phyloP scores from a whole-genome alignment of 1,140 invertebrate genomes.

The Aphelinus atriplicis region DNA sequence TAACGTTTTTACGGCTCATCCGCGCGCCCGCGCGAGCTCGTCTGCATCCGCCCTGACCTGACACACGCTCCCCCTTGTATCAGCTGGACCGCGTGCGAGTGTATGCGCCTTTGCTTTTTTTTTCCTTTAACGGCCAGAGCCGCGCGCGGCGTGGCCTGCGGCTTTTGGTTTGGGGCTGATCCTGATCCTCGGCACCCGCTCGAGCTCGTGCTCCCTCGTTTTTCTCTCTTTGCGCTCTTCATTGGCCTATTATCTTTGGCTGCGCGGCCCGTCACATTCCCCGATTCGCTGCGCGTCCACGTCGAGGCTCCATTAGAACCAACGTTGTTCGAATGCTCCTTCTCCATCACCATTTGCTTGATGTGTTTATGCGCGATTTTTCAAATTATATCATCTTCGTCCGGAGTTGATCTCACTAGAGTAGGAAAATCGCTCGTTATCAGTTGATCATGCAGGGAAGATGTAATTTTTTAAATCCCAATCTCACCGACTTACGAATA shows the following conservation, averaged over 20 bases:
- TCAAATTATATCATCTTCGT: too few species aligned
- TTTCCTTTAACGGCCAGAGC: neutral
- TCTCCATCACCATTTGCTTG: too few species aligned
- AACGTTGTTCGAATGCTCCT: too few species aligned
- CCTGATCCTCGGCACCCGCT: too few species aligned
- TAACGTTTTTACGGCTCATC: slow-evolving; percentile 26
- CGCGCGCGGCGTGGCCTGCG: neutral
- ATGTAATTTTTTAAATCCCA: too few species aligned
- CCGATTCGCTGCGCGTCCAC: neutral
- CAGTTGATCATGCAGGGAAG: too few species aligned
- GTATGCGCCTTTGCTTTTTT: neutral
- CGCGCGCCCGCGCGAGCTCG: too few species aligned
- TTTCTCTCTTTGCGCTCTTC: neutral
- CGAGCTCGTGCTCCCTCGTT: neutral
- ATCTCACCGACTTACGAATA: too few species aligned
- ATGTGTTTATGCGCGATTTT: too few species aligned
- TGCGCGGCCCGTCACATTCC: neutral
- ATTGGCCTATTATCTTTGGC: neutral
- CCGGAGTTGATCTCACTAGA: too few species aligned
- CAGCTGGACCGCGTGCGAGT: neutral
- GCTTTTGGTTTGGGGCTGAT: neutral
- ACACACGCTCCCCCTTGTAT: neutral
- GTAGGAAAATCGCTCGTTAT: too few species aligned
- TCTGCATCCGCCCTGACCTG: slow-evolving; percentile 31
- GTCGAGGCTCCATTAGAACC: too few species aligned